Evolutionary conservation across 2,797 vertebrate species (phyloP).

Genomic region (Remorina albescens): DNA sequence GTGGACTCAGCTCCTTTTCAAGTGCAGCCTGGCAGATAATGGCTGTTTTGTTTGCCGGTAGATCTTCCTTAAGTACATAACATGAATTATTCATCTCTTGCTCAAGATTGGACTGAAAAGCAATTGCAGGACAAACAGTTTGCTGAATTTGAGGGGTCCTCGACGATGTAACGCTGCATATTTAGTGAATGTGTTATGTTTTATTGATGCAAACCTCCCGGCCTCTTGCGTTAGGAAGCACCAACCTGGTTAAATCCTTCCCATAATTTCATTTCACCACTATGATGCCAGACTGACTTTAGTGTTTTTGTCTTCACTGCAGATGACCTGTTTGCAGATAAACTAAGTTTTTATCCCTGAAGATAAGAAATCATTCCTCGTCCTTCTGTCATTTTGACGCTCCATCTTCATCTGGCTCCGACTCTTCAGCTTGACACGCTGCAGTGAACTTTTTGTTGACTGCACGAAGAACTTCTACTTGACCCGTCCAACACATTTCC

Average conservation of each 20-base stretch:
- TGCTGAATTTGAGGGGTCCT: constrained; percentile 53
- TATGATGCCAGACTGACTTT: constrained; percentile 24
- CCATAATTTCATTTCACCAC: constrained; percentile 69
- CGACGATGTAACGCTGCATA: constrained; percentile 66
- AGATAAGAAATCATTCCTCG: too few relatives aligned
- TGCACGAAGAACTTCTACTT: constrained; percentile 83
- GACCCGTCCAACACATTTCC: constrained; percentile 86
- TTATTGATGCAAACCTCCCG: constrained; percentile 76
- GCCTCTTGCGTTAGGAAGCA: constrained; percentile 63
- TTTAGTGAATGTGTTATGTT: constrained; percentile 73
- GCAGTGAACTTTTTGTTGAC: constrained; percentile 81
- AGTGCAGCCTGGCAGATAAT: constrained; percentile 78
- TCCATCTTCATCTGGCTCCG: constrained; percentile 3
- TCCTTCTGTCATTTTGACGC: neutral
- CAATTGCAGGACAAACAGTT: constrained; percentile 71
- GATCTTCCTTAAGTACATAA: constrained; percentile 74
- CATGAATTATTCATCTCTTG: constrained; percentile 76
- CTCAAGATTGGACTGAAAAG: constrained; percentile 71
- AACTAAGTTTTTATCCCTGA: too few relatives aligned
- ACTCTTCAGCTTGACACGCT: constrained; percentile 33
- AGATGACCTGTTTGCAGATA: too few relatives aligned
- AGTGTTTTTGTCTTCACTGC: constrained; percentile 15
- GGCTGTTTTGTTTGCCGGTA: constrained; percentile 78
- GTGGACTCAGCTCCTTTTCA: constrained; percentile 59
- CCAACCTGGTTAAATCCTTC: constrained; percentile 64